phyloP scores from a whole-genome alignment of 2,888 invertebrate species.

The Drosophila infuscata region DNA sequence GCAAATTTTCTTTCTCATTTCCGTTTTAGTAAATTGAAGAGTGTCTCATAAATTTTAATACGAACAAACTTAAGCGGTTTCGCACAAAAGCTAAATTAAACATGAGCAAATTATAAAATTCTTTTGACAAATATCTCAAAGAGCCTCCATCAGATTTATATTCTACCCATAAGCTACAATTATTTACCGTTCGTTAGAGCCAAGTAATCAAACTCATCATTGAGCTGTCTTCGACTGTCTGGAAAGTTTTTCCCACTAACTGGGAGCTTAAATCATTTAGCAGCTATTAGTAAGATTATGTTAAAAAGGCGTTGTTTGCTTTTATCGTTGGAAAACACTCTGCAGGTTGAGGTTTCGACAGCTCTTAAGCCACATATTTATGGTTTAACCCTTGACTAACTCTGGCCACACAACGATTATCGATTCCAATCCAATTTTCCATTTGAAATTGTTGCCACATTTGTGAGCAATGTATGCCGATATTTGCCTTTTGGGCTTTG shows the following conservation, averaged over 20 bases:
- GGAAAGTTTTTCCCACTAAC: neutral
- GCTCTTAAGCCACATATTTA: constrained; percentile 11
- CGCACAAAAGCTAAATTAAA: neutral
- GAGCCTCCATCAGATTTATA: neutral
- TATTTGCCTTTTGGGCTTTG: constrained; percentile 25
- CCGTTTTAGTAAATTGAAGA: neutral
- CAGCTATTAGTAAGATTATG: neutral
- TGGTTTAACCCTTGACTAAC: constrained; percentile 1
- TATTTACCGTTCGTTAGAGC: neutral
- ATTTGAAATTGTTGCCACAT: constrained; percentile 6
- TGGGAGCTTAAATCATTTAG: constrained; percentile 3
- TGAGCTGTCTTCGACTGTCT: neutral
- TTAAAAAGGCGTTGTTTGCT: neutral
- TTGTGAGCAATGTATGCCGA: constrained; percentile 25
- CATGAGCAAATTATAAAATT: neutral
- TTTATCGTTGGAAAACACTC: neutral
- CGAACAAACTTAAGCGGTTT: neutral
- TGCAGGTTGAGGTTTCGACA: neutral
- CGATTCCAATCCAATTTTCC: constrained; percentile 6
- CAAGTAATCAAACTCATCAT: neutral
- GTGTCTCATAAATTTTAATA: neutral
- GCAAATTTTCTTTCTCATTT: neutral
- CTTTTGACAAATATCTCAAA: neutral
- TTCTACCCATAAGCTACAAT: neutral
- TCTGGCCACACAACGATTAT: constrained; percentile 6